phyloP scores from a whole-genome alignment of 35 echinoderm and acorn worm genomes.

The Hemicentrotus pulcherrimus region DNA sequence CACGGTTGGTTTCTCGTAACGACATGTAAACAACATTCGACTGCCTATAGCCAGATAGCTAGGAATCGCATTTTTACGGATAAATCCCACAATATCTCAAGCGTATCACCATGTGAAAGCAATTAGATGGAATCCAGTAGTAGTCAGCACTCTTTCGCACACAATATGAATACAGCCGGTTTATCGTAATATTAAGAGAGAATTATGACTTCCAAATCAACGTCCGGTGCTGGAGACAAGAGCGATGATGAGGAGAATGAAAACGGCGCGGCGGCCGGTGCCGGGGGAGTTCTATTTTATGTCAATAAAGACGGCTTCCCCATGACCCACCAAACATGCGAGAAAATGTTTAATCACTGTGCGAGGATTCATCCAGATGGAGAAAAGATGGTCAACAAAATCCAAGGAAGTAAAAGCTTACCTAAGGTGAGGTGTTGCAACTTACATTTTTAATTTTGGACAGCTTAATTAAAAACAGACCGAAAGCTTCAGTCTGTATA shows the following conservation, averaged over 20 bases:
- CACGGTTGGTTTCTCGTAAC: not conserved
- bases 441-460: slow-evolving; percentile 2
- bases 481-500: no score
- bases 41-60: not conserved
- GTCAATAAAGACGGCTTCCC: slow-evolving; percentile 97
- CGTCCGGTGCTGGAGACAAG: not conserved
- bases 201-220: not conserved
- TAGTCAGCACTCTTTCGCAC: not conserved
- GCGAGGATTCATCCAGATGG: slow-evolving; percentile 85
- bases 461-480: no score
- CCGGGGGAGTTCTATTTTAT: slow-evolving; percentile 85
- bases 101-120: not conserved
- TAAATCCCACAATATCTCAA: not conserved
- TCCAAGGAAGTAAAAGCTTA: slow-evolving; percentile 70
- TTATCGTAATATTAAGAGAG: not conserved
- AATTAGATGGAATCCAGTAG: not conserved
- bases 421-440: slow-evolving; percentile 69
- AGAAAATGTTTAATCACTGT: slow-evolving; percentile 93
- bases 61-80: not conserved
- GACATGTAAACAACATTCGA: not conserved
- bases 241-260: slow-evolving; percentile 44
- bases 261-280: slow-evolving; percentile 36
- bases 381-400: slow-evolving; percentile 68
- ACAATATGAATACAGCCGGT: not conserved
- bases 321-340: slow-evolving; percentile 71